These are phyloP conservation scores for Chaitophorus viminalis DNA, from an alignment of 2,888 invertebrate genomes.

Conservation along the genomic window DNA sequence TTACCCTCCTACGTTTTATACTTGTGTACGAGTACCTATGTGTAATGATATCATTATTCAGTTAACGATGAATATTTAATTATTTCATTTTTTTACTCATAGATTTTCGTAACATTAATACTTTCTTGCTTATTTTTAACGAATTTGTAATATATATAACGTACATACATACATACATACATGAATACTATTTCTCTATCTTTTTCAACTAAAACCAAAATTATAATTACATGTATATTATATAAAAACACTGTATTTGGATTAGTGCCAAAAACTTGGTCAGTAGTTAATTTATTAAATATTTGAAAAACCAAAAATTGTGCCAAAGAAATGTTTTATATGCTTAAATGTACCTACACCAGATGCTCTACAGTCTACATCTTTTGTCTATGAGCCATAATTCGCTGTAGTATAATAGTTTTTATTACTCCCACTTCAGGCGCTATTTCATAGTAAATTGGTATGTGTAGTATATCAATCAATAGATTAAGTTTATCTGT, in stretches of 20 bases:
- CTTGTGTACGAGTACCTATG: neutral
- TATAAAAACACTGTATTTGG: neutral
- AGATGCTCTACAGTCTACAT: too few species aligned
- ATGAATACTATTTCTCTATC: neutral
- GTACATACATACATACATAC: too few species aligned
- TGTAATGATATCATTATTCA: neutral
- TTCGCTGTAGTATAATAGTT: neutral
- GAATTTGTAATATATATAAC: neutral
- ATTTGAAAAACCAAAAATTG: neutral
- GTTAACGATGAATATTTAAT: neutral
- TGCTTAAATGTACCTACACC: neutral
- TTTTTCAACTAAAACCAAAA: neutral
- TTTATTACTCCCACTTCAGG: neutral
- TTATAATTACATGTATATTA: neutral
- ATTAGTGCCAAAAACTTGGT: conserved; percentile 11
- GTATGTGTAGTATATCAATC: neutral
- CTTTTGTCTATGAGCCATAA: neutral
- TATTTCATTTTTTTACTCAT: neutral
- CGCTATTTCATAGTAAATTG: neutral
- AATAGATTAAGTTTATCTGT: neutral
- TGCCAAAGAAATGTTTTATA: neutral
- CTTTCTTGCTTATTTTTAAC: neutral
- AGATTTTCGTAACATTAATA: neutral
- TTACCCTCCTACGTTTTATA: neutral
- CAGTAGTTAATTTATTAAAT: neutral